phyloP scores from a whole-genome alignment of 2,888 invertebrate genomes.

The Tinea trinotella region DNA sequence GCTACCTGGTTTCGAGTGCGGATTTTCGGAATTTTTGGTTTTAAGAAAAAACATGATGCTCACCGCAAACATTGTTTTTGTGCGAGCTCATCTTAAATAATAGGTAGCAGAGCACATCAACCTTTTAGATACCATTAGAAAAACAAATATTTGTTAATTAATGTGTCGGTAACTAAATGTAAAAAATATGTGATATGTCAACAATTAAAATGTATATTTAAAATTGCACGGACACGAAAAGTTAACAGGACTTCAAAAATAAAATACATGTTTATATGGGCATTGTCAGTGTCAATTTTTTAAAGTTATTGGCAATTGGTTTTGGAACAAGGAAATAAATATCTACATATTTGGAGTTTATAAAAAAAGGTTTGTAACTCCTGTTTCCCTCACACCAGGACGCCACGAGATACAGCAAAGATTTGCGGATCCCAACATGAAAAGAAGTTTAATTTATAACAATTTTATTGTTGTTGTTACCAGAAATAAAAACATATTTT shows the following conservation, averaged over 20 bases:
- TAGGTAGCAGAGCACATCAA: constrained; percentile 34
- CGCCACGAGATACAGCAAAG: constrained; percentile 3
- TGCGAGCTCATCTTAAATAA: constrained; percentile 36
- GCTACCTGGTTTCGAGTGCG: constrained; percentile 65
- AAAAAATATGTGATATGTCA: background rate
- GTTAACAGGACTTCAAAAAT: background rate
- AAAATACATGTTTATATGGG: background rate
- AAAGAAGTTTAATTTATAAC: constrained; percentile 1
- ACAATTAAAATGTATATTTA: background rate
- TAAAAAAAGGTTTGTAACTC: background rate
- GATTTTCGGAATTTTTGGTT: constrained; percentile 60
- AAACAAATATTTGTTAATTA: background rate
- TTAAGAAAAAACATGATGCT: constrained; percentile 55
- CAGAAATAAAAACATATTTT: background rate
- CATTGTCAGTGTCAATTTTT: background rate
- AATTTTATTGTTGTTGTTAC: background rate
- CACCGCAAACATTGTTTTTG: constrained; percentile 71
- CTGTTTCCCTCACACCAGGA: constrained; percentile 3
- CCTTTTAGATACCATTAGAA: constrained; percentile 25
- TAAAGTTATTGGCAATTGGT: constrained; percentile 5
- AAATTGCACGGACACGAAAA: background rate
- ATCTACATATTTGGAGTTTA: background rate
- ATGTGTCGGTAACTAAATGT: background rate
- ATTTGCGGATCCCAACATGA: constrained; percentile 7
- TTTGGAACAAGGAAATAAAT: constrained; percentile 5